These are phyloP conservation scores for Xenentodon cancila DNA, from an alignment of 2,797 vertebrate species.

Conservation along the genomic window DNA sequence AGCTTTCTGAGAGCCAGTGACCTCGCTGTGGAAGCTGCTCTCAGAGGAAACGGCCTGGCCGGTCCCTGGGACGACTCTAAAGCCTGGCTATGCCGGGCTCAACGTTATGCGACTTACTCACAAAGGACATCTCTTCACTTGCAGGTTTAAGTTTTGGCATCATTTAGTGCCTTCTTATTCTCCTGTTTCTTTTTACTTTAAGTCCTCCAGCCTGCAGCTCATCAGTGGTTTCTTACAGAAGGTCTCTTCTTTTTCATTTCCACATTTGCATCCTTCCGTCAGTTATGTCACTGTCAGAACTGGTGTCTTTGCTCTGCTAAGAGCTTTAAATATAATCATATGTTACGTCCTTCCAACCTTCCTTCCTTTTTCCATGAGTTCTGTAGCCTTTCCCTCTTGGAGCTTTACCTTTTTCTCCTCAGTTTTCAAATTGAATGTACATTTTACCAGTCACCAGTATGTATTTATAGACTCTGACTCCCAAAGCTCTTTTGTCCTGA, in stretches of 20 bases:
- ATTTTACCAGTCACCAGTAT: slow-evolving; percentile 4
- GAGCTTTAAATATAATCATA: too few relatives aligned
- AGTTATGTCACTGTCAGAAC: slow-evolving; percentile 23
- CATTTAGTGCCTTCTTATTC: slow-evolving; percentile 15
- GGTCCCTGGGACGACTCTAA: not conserved
- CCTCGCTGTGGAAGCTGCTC: slow-evolving; percentile 7
- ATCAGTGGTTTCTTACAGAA: slow-evolving; percentile 20
- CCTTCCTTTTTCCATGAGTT: slow-evolving; percentile 12
- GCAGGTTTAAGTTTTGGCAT: slow-evolving; percentile 6
- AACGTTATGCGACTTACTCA: slow-evolving; percentile 7
- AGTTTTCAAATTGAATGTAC: slow-evolving; percentile 6
- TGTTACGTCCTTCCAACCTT: slow-evolving; percentile 14
- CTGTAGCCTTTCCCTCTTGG: not conserved
- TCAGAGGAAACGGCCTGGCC: too few relatives aligned
- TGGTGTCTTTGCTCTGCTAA: slow-evolving; percentile 19
- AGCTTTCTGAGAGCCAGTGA: too few relatives aligned
- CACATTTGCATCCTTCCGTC: slow-evolving; percentile 17
- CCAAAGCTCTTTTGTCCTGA: slow-evolving; percentile 32
- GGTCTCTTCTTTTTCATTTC: slow-evolving; percentile 25
- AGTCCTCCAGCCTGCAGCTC: slow-evolving; percentile 25
- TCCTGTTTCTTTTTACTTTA: slow-evolving; percentile 13
- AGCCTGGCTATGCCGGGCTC: slow-evolving; percentile 3
- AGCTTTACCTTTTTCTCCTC: slow-evolving; percentile 7
- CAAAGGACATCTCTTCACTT: not conserved
- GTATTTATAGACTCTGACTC: slow-evolving; percentile 13